Evolutionary conservation across 2,797 vertebrate genomes (phyloP), one percentile per base, ranked within the genome.

Genomic region (Gobionotothen gibberifrons): DNA sequence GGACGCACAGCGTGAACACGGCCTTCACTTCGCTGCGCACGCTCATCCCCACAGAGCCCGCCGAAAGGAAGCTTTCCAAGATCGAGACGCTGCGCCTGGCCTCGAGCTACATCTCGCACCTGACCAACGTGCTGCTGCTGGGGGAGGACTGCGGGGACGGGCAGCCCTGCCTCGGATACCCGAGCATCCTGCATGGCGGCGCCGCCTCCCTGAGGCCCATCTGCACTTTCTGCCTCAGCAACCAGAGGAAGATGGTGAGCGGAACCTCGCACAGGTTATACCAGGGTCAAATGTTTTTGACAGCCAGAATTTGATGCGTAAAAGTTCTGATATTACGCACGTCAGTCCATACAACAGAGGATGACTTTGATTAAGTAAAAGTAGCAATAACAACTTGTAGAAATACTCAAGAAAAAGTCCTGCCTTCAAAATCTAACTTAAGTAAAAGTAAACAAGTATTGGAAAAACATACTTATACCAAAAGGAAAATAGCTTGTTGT

Each of bases 171-270:
- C 76, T 95, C 53, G 91, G 93, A 29, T 94, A 94, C 89, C 94
- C 91, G 32, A 79, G 85, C 74, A 60, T 92, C 74, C 85, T 93
- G 75, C 94, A 93, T 87, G 82, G 86, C 21, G 29, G 86, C 49
- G 51, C 64, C 6, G 72, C 72, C 26, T 74, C 93, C 0, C 94
- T 95, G n/a, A 85, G 95, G 49, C 90, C 96, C 74, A 97, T 97
- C 89, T 97, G 97, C 92, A 97, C 97, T 16, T 98, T 98, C 93
- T 98, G 96, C 85, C 95, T 97, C 67, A 91, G 96, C 88, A 95
- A 95, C 81, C 97, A 96, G 87, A 95, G 96, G 83, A 95, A 94
- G 81, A 80, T 91, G 94, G 96, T 97, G 90, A 95, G 95, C 22
- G 21, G 1, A 1, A 11, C 0, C n/a, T 39, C 0, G 9, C 46